A percentile compares a stretch with the other conserved stretches of the same genome.
Conservation (phyloP, 53 echinoderm and acorn worm species). For the Patiria pectinifera region DNA sequence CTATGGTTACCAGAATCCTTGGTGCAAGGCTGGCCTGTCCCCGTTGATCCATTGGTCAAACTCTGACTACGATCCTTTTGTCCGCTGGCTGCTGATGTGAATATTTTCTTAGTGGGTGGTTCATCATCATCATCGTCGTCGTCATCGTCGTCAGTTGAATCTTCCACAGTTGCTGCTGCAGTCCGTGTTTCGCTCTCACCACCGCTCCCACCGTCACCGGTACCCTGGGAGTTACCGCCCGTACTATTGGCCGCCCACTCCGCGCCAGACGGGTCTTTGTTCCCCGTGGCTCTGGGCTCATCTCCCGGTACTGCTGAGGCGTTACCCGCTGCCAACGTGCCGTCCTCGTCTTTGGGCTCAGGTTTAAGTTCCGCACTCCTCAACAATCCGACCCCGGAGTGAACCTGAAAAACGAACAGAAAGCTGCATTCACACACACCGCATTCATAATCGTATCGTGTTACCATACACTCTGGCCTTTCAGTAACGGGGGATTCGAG, state of each 20-base stretch:
- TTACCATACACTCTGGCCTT: slow-evolving; percentile 28
- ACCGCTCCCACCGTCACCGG: slow-evolving; percentile 13
- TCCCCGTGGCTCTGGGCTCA: slow-evolving; percentile 57
- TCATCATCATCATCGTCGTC: slow-evolving; percentile 31
- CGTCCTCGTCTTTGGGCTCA: slow-evolving; percentile 23
- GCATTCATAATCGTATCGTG: slow-evolving; percentile 32
- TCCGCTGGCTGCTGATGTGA: slow-evolving; percentile 1
- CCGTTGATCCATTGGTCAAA: slow-evolving; percentile 24
- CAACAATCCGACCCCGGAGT: slow-evolving; percentile 26
- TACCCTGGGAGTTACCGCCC: slow-evolving; percentile 45
- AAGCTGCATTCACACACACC: neutral
- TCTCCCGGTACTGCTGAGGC: slow-evolving; percentile 43
- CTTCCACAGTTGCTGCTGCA: neutral
- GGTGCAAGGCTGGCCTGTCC: neutral
- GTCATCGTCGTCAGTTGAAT: slow-evolving; percentile 13
- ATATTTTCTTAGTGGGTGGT: slow-evolving; percentile 40
- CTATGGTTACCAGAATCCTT: slow-evolving; percentile 8
- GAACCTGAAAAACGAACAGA: slow-evolving; percentile 46
- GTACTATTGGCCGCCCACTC: slow-evolving; percentile 39
- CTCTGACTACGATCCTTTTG: slow-evolving; percentile 12
- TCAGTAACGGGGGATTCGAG: slow-evolving; percentile 1
- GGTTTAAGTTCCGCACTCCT: slow-evolving; percentile 32
- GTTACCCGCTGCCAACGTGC: slow-evolving; percentile 42
- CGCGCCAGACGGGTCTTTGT: slow-evolving; percentile 45
- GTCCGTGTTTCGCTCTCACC: neutral